Percentiles rank a stretch among this genome's conserved stretches.
Conservation (phyloP, 2,797 vertebrate species). For the Acipenser transmontanus region DNA sequence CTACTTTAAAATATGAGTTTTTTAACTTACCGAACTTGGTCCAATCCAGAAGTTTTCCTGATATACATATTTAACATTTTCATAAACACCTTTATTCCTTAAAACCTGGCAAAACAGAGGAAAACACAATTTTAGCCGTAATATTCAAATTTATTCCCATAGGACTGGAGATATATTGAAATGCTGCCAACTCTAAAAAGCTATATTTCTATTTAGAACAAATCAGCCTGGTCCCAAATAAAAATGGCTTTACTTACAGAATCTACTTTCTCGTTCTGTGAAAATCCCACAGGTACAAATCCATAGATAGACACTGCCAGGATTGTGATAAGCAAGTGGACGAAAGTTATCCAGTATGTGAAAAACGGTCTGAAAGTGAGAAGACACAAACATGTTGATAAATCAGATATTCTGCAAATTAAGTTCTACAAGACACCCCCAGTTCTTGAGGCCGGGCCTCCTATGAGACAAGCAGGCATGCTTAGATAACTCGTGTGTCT, state of each 20-base stretch:
- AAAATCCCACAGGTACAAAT: constrained; percentile 90
- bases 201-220: neutral
- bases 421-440: no score
- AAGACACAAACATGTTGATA: constrained; percentile 14
- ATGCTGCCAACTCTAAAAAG: neutral
- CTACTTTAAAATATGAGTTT: neutral
- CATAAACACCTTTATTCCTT: constrained; percentile 90
- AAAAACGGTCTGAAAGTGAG: constrained; percentile 80
- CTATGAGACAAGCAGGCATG: neutral
- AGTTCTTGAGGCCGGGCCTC: no score
- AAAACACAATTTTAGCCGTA: neutral
- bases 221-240: neutral
- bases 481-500: neutral
- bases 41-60: constrained; percentile 98
- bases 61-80: constrained; percentile 94
- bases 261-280: constrained; percentile 91
- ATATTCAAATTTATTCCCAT: neutral
- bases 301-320: constrained; percentile 86
- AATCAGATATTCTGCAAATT: no score
- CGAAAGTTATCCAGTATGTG: constrained; percentile 96
- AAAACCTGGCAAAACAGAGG: constrained; percentile 65
- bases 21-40: constrained; percentile 82
- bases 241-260: constrained; percentile 68
- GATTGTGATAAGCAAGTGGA: constrained; percentile 88
- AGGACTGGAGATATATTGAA: neutral